These are phyloP conservation scores for Schizotus pectinicornis DNA, from an alignment of 2,888 invertebrate species.

Conservation along the genomic window DNA sequence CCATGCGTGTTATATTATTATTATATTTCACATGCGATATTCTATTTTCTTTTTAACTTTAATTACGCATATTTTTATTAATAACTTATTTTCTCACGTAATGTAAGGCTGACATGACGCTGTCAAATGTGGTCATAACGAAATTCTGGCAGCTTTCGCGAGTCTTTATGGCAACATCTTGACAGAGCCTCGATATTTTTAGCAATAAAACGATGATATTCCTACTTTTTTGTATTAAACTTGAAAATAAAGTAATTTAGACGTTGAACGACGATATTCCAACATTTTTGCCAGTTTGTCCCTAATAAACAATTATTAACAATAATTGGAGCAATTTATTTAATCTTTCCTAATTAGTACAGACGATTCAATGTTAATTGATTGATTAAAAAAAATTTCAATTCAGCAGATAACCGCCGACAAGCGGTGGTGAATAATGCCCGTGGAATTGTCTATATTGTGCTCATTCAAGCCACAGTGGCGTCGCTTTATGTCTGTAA, in stretches of 20 bases:
- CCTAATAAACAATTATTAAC: slow-evolving; percentile 50
- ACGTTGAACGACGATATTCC: not conserved
- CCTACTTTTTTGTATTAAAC: too few species aligned
- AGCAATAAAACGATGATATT: too few species aligned
- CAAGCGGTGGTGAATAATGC: slow-evolving; percentile 4
- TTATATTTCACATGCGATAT: slow-evolving; percentile 49
- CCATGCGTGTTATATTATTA: slow-evolving; percentile 47
- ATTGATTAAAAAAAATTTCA: slow-evolving; percentile 40
- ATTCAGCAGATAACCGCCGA: slow-evolving; percentile 23
- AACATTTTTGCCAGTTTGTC: slow-evolving; percentile 38
- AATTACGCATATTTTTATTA: slow-evolving; percentile 30
- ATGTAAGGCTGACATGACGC: slow-evolving; percentile 17
- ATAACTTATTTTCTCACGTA: slow-evolving; percentile 30
- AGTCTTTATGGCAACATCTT: too few species aligned
- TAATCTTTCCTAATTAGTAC: slow-evolving; percentile 48
- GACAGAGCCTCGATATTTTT: too few species aligned
- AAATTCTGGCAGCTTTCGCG: slow-evolving; percentile 3
- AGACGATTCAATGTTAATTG: slow-evolving; percentile 43
- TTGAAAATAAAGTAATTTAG: not conserved
- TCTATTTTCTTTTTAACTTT: slow-evolving; percentile 45
- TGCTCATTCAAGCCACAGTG: not conserved
- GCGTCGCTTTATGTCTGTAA: too few species aligned
- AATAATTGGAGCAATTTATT: slow-evolving; percentile 48
- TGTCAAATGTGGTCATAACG: slow-evolving; percentile 1
- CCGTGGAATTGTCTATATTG: not conserved